Evolutionary conservation across 2,797 vertebrate genomes (phyloP), one percentile per base, ranked within the genome.

Genomic region (Cryptoprocta ferox): DNA sequence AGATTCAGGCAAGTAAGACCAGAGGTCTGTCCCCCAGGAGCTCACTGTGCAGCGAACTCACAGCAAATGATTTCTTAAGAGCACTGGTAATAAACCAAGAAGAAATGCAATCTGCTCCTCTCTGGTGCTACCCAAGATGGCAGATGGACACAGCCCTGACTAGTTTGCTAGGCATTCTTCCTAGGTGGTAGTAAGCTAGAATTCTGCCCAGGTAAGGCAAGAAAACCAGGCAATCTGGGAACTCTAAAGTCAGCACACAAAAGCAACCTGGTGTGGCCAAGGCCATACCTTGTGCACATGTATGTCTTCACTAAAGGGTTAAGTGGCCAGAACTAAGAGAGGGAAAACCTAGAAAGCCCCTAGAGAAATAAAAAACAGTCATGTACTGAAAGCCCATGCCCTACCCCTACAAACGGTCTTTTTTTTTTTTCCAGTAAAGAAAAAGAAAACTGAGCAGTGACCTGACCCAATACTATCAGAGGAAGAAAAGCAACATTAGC

Each of bases 361-460:
- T 48, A 80, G 24, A 88, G 42, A 82, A 94, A 83, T 48, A 83
- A 19, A 65, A 50, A 97, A 94, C n/a, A 45, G 70, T 26, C 59
- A 75, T 50, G 48, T 50, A n/a, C 84, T 83, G 96, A 73, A 95
- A 91, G 45, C 10, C 35, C 32, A 63, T 48, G 14, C 9, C 91
- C 96, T 97, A 45, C 2, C 12, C 91, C 96, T 97, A 50, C 2
- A 24, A 28, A 50, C 63, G 1, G 1, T n/a, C 7, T 3, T 5
- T 59, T 59, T 59, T 37, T 56, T 37, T 59, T 91, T 86, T 65
- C 32, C 35, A 19, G 19, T 68, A n/a, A 85, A 94, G 75, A 73
- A 93, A 98, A 97, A 81, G 26, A 90, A 95, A 39, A 68, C 12
- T 45, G 92, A 97, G 53, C 18, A 83, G 75, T 81, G 79, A 94